Evolutionary conservation across 2,113 vertebrate genomes (phyloP), one percentile per base, ranked within the genome.

Genomic region (Malurus cyaneus): DNA sequence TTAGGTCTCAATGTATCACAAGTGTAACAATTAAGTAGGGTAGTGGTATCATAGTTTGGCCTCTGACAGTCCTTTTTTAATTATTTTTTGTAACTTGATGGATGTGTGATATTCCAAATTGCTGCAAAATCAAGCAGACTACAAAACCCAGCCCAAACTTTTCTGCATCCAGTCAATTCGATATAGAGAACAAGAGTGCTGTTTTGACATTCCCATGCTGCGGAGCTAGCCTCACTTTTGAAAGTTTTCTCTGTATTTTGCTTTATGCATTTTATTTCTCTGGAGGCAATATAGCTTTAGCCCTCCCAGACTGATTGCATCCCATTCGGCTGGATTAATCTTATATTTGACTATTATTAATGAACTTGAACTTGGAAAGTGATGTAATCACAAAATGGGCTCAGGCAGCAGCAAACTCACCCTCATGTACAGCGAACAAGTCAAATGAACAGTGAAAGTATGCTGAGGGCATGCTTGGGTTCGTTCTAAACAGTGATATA

Each of bases 291-390:
- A 23, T 24, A 70, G 31, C 47, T 94, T 91, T 89, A 78, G 73
- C 67, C 21, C 26, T 93, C 24, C 20, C 29, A 66, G 15, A 36
- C 60, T 70, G 53, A 88, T 65, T 89, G 80, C 46, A 88, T 86
- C 52, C 66, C 60, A 56, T 92, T 92, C 77, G 93, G 46, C 56
- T 71, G 56, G 54, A 90, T 83, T 94, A 91, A 83, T 86, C 49
- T 87, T 66, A 79, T 62, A n/a, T 90, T 44, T 92, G 42, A 60
- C n/a, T 74, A 18, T 78, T 88, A 69, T 79, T 82, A 85, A 88
- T 88, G 34, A 86, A 82, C 46, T 66, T 85, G 67, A 93, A 93
- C 36, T 65, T 53, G 47, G 52, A 91, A 67, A 90, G 28, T 61
- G 12, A 49, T 76, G 87, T 82, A 80, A 85, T 52, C 49, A 42